Evolutionary conservation across 2,888 invertebrate species (phyloP).

Genomic region (Drosophila nr. perissopoda): DNA sequence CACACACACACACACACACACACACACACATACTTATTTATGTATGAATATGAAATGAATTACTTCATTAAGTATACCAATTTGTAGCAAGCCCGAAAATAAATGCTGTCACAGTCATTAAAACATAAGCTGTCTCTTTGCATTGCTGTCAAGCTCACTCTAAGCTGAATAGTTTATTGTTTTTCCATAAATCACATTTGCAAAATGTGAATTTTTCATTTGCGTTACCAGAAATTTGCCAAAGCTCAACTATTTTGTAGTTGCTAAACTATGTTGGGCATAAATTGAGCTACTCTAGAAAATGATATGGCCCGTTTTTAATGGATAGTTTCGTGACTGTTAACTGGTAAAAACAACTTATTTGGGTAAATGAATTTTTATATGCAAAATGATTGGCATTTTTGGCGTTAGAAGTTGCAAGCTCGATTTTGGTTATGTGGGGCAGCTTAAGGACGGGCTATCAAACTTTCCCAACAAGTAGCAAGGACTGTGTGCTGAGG

Average conservation of each 20-base stretch:
- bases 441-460: background rate
- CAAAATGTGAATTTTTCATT: background rate
- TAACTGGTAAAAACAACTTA: background rate
- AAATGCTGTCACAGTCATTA: background rate
- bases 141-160: background rate
- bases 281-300: background rate
- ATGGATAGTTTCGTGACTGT: background rate
- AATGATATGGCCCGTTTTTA: background rate
- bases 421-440: conserved; percentile 39
- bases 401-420: conserved; percentile 11
- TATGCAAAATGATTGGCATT: background rate
- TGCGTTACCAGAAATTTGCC: background rate
- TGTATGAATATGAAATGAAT: background rate
- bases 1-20: background rate
- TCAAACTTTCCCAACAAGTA: background rate
- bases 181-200: background rate
- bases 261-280: background rate
- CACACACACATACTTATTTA: background rate
- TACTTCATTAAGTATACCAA: background rate
- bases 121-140: background rate
- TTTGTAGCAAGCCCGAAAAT: background rate
- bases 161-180: background rate
- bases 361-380: background rate
- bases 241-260: background rate
- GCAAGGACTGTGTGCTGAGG: background rate